Percentiles rank a stretch among this genome's conserved stretches.
These are phyloP conservation scores for Emydura subglobosa DNA, from an alignment of 2,113 vertebrate species.

Conservation along the genomic window DNA sequence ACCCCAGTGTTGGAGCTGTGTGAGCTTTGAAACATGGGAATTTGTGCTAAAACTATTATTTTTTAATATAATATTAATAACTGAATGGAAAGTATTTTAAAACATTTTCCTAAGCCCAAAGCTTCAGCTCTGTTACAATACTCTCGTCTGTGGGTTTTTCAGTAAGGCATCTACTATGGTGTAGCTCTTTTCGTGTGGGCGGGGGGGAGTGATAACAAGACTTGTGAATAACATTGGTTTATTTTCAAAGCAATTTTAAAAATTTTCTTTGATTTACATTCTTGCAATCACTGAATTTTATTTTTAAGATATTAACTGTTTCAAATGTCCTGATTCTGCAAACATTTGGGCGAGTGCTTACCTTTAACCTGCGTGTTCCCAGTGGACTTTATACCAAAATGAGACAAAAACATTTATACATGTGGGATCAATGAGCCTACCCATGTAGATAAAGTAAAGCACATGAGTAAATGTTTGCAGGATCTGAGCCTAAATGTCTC, in stretches of 20 bases:
- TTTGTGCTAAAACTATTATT: slow-evolving; percentile 77
- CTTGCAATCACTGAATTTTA: background rate
- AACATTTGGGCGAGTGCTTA: background rate
- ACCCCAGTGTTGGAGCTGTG: slow-evolving; percentile 72
- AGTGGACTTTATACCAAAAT: background rate
- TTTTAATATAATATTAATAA: slow-evolving; percentile 79
- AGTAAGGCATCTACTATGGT: background rate
- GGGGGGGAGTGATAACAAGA: background rate
- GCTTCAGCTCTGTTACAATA: slow-evolving; percentile 3
- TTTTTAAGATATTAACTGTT: background rate
- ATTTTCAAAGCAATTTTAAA: background rate
- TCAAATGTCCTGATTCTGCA: background rate
- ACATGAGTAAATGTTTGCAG: slow-evolving; percentile 3
- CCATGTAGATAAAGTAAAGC: background rate
- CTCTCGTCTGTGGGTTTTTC: slow-evolving; percentile 50
- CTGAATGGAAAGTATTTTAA: slow-evolving; percentile 74
- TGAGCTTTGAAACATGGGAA: slow-evolving; percentile 77
- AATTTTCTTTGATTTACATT: background rate
- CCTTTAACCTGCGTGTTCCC: background rate
- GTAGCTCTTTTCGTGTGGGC: background rate
- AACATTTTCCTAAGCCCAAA: slow-evolving; percentile 53
- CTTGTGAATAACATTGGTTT: background rate
- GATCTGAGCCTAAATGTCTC: background rate
- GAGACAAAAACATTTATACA: background rate
- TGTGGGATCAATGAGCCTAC: background rate